Evolutionary conservation across 2,797 vertebrate genomes (phyloP).

Genomic region (Tamandua tetradactyla): DNA sequence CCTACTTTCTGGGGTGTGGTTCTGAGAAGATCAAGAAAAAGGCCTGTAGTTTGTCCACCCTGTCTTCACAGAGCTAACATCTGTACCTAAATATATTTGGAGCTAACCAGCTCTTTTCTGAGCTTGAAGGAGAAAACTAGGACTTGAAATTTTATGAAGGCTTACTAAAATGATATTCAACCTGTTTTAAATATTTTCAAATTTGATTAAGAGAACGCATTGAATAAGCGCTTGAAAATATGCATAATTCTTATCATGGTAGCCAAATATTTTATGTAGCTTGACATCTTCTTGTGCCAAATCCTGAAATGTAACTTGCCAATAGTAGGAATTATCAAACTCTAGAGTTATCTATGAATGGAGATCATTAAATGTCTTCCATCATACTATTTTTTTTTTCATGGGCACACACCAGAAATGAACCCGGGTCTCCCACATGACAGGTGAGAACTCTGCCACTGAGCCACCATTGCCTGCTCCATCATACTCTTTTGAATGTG

Average conservation of each 20-base stretch:
- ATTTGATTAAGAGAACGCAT: background rate
- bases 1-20: background rate
- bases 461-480: too few relatives aligned
- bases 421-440: too few relatives aligned
- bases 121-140: background rate
- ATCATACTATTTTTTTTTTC: too few relatives aligned
- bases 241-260: background rate
- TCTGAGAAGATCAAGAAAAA: background rate
- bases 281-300: slow-evolving; percentile 21
- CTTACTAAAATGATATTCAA: slow-evolving; percentile 4
- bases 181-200: background rate
- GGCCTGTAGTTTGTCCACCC: background rate
- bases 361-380: background rate
- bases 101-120: background rate
- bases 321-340: slow-evolving; percentile 8
- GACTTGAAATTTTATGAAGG: background rate
- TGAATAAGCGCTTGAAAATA: background rate
- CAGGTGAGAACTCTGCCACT: too few relatives aligned
- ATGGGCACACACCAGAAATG: too few relatives aligned
- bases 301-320: background rate
- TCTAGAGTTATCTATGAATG: slow-evolving; percentile 18
- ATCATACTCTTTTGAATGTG: background rate
- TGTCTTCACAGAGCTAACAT: background rate
- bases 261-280: slow-evolving; percentile 14
- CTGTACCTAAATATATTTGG: background rate